Conservation (phyloP, 2,888 invertebrate species). For the Caenorhabditis doughertyi region DNA sequence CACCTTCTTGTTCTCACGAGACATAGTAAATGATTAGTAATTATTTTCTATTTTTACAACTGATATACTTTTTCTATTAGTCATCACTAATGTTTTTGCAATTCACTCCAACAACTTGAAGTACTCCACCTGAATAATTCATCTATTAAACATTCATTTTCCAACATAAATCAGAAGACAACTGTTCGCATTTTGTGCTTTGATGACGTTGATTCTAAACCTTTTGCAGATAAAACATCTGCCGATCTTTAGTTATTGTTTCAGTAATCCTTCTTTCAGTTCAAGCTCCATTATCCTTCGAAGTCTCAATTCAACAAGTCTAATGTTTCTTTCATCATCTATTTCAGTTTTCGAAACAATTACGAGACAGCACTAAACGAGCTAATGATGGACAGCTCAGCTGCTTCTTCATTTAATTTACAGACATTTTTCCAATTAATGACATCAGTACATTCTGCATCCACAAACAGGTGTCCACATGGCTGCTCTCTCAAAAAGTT, state of each 20-base stretch:
- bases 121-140: slow-evolving; percentile 38
- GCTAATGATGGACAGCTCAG: slow-evolving; percentile 17
- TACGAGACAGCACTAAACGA: neutral
- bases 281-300: neutral
- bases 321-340: slow-evolving; percentile 10
- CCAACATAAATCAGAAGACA: slow-evolving; percentile 5
- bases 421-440: slow-evolving; percentile 36
- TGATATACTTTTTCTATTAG: too few relatives aligned
- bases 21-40: slow-evolving; percentile 24
- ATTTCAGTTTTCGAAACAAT: slow-evolving; percentile 25
- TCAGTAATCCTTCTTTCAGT: neutral
- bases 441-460: slow-evolving; percentile 26
- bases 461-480: slow-evolving; percentile 1
- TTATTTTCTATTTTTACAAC: slow-evolving; percentile 24
- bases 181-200: slow-evolving; percentile 31
- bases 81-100: neutral
- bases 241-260: slow-evolving; percentile 26
- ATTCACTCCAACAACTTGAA: slow-evolving; percentile 18
- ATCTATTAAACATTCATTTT: neutral
- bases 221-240: neutral
- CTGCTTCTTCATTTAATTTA: slow-evolving; percentile 10
- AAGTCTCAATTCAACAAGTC: too few relatives aligned
- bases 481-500: neutral
- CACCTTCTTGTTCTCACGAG: slow-evolving; percentile 5
- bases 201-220: slow-evolving; percentile 15